These are phyloP conservation scores for Setophaga coronata DNA, from an alignment of 2,113 vertebrate species.

Conservation along the genomic window DNA sequence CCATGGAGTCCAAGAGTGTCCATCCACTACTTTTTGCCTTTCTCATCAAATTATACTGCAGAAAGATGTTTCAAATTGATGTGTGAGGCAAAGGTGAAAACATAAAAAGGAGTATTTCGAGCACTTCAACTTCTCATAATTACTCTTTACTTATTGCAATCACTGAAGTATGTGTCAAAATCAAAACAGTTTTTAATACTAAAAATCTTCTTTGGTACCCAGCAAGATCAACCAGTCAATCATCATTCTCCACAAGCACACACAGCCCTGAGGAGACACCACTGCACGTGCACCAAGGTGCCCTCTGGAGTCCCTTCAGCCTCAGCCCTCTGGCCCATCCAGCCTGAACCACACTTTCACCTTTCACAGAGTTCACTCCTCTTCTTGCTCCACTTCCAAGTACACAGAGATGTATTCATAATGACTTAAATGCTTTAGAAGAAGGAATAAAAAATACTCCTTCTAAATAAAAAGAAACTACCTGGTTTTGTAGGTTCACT, in stretches of 20 bases:
- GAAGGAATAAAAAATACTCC: background rate
- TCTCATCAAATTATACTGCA: background rate
- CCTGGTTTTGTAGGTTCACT: background rate
- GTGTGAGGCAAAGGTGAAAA: background rate
- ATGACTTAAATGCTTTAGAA: background rate
- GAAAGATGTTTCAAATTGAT: background rate
- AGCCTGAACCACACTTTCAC: rapidly evolving
- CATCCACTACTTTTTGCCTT: background rate
- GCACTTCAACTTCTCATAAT: background rate
- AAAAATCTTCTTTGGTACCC: background rate
- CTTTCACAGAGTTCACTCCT: background rate
- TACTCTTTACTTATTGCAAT: background rate
- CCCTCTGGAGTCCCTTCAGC: background rate
- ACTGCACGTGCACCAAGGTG: rapidly evolving
- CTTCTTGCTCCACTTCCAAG: background rate
- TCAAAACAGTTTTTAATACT: background rate
- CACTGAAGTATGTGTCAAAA: background rate
- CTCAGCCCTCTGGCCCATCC: background rate
- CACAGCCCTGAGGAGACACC: background rate
- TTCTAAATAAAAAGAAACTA: background rate
- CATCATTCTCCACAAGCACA: background rate
- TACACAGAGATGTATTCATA: background rate
- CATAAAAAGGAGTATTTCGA: background rate
- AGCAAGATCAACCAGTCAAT: background rate
- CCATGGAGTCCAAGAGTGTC: background rate